phyloP scores from a whole-genome alignment of 35 echinoderm and acorn worm species.

The Eucidaris tribuloides region DNA sequence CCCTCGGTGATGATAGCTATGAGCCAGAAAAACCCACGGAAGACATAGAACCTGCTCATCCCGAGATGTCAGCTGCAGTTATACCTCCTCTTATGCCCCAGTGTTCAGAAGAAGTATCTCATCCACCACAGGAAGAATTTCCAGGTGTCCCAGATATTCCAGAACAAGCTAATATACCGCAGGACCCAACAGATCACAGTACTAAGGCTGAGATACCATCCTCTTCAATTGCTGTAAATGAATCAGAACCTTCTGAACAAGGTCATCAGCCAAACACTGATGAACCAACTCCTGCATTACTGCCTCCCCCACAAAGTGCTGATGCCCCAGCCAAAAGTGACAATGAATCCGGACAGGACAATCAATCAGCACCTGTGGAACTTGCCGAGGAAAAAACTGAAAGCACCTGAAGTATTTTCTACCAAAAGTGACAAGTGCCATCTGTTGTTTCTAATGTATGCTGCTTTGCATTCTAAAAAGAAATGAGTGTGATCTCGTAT shows the following conservation, averaged over 20 bases:
- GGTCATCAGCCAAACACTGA: too few species aligned
- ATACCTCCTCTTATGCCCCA: not conserved
- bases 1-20: not conserved
- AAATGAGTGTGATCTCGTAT: too few species aligned
- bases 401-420: too few species aligned
- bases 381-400: too few species aligned
- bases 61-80: constrained; percentile 13
- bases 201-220: constrained; percentile 1
- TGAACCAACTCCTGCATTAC: too few species aligned
- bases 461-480: too few species aligned
- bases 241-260: not conserved
- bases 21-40: constrained; percentile 14
- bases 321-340: too few species aligned
- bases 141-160: constrained; percentile 2
- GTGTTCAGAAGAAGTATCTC: not conserved
- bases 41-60: constrained; percentile 12
- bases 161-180: not conserved
- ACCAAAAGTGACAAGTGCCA: too few species aligned
- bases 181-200: not conserved
- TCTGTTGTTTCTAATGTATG: too few species aligned
- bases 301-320: too few species aligned
- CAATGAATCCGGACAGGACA: too few species aligned
- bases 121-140: not conserved
- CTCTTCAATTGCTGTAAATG: not conserved
- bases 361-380: too few species aligned